Base-by-base conservation (phyloP, 2,888 invertebrate species). In the Cylindroiulus punctatus region DNA sequence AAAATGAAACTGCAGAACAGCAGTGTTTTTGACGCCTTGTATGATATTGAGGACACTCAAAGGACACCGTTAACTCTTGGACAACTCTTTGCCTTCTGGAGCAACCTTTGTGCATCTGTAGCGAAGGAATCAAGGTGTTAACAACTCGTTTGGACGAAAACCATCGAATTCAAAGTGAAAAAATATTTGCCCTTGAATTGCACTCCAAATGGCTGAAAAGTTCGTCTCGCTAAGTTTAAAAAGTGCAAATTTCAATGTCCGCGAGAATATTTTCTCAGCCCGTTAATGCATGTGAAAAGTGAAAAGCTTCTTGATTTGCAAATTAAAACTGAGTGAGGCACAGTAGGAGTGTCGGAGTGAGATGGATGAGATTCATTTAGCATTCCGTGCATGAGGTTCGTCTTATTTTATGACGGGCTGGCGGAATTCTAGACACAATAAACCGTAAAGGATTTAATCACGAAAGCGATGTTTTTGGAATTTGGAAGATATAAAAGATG, bases 391-490 rank as follows among this genome's bases (percentile, higher is more conserved):
- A 65, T 26, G 22, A 5, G 52, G 8, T 26, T 26, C 22, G 12
- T 65, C 57, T 22, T 22, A 65, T 65, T 65, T 65, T 65, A 65
- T 22, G 57, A 65, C 57, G 57, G 26, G 19, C 26, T 65, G 57
- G 22, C 57, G 57, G 22, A 26, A 65, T 65, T 65, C 22, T 65
- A 65, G 57, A 65, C 57, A 65, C 22, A 65, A 65, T 65, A 65
- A 65, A 65, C 57, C 22, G 57, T 65, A 19, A 52, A n/a, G n/a
- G 57, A 10, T 65, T 22, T 65, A 65, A 65, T 65, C 57, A 65
- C 57, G 57, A 65, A 26, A 8, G 57, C 22, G 22, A 65, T 65
- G 57, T 65, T 8, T 26, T 19, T 26, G 57, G 57, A 22, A 8
- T 65, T 65, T 22, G 8, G 22, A 22, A 65, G 22, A 65, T 19